phyloP scores from a whole-genome alignment of 2,113 vertebrate species.

The Aepyceros melampus region DNA sequence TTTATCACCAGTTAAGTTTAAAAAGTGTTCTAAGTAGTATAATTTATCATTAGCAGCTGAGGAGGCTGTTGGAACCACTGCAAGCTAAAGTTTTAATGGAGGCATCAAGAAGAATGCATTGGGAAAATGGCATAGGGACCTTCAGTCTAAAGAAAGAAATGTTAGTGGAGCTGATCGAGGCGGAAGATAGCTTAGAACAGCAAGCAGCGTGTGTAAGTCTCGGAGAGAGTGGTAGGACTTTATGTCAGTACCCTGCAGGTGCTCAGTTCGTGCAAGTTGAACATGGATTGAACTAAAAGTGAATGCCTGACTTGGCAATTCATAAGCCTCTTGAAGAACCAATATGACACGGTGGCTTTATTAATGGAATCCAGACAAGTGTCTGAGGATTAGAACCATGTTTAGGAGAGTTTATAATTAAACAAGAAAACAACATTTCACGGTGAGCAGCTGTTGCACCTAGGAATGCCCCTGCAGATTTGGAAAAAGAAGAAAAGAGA shows the following conservation, averaged over 20 bases:
- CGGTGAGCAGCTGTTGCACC: conserved; percentile 53
- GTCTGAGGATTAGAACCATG: neutral
- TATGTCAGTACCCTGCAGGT: rapidly evolving
- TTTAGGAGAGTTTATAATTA: conserved; percentile 63
- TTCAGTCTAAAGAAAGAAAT: neutral
- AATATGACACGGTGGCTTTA: neutral
- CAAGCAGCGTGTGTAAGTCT: rapidly evolving
- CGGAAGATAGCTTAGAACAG: neutral
- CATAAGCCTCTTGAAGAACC: neutral
- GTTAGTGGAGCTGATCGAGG: neutral
- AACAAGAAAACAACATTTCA: conserved; percentile 39
- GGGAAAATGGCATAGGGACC: rapidly evolving
- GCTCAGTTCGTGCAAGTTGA: rapidly evolving
- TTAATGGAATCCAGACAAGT: conserved; percentile 49
- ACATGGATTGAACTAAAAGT: rapidly evolving
- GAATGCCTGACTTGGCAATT: neutral
- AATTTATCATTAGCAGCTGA: neutral
- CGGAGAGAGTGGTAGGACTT: neutral
- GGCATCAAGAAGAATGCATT: neutral
- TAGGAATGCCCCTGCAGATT: neutral
- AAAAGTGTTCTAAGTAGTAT: neutral
- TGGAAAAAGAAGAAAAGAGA: neutral
- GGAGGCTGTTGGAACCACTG: neutral
- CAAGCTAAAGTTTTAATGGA: neutral
- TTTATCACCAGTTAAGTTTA: neutral